Percentiles rank a stretch among this genome's conserved stretches.
These are phyloP conservation scores for Tachina fera DNA, from an alignment of 2,888 invertebrate species.

Conservation along the genomic window DNA sequence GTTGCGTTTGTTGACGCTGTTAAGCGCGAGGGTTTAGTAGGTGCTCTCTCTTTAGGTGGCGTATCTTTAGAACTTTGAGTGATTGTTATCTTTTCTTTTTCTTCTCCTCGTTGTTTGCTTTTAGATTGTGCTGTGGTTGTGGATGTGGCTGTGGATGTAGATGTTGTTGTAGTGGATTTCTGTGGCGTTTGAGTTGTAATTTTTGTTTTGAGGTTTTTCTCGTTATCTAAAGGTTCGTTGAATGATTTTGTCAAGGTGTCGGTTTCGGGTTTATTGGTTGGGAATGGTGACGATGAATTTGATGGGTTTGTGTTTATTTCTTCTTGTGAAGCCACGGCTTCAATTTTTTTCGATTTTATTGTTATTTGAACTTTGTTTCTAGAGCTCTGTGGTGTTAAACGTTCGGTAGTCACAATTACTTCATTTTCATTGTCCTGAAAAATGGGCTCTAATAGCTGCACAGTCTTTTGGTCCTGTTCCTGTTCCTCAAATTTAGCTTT, in stretches of 20 bases:
- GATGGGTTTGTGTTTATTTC: slow-evolving; percentile 42
- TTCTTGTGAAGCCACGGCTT: slow-evolving; percentile 63
- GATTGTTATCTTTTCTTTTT: slow-evolving; percentile 77
- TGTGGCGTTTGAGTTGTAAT: slow-evolving; percentile 58
- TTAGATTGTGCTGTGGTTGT: slow-evolving; percentile 63
- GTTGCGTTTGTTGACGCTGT: slow-evolving; percentile 65
- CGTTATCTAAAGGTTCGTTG: slow-evolving; percentile 63
- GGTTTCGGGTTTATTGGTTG: slow-evolving; percentile 53
- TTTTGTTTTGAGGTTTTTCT: slow-evolving; percentile 70
- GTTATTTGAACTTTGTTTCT: slow-evolving; percentile 80
- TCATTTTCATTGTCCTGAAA: slow-evolving; percentile 67
- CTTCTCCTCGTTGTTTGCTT: slow-evolving; percentile 75
- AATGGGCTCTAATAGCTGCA: slow-evolving; percentile 43
- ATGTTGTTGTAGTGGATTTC: slow-evolving; percentile 57
- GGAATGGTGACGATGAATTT: slow-evolving; percentile 58
- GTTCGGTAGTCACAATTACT: slow-evolving; percentile 60
- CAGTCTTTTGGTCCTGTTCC: slow-evolving; percentile 49
- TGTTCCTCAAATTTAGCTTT: slow-evolving; percentile 66
- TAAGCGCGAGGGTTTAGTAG: slow-evolving; percentile 80
- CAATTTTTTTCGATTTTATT: slow-evolving; percentile 78
- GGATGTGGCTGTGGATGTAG: slow-evolving; percentile 40
- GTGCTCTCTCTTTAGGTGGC: slow-evolving; percentile 81
- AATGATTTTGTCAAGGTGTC: slow-evolving; percentile 41
- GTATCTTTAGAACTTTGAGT: slow-evolving; percentile 81
- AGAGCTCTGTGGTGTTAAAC: slow-evolving; percentile 66